Conservation (phyloP, 92 coral and sea anemone genomes). For the Montipora capitata region DNA sequence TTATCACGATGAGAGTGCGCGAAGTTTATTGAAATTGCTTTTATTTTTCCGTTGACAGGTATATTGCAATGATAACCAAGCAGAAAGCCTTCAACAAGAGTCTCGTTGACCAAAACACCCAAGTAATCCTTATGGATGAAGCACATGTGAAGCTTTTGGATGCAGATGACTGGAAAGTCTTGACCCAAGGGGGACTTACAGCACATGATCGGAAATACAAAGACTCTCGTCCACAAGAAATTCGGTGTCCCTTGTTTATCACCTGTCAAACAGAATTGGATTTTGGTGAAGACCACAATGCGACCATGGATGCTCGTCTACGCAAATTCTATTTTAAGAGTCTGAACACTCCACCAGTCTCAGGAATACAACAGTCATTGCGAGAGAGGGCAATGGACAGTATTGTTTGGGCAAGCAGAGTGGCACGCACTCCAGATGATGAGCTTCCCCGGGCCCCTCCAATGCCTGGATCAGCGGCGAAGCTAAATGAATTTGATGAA, state of each 20-base stretch:
- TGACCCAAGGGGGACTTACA: not conserved
- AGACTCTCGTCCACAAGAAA: too few relatives aligned
- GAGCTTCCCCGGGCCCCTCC: too few relatives aligned
- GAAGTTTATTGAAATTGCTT: too few relatives aligned
- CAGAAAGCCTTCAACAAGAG: too few relatives aligned
- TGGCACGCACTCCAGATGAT: not conserved
- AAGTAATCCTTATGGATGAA: too few relatives aligned
- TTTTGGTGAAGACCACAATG: slow-evolving; percentile 38
- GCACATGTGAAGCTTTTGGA: too few relatives aligned
- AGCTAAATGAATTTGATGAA: not conserved
- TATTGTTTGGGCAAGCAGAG: slow-evolving; percentile 22
- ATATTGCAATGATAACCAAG: too few relatives aligned
- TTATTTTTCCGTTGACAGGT: too few relatives aligned
- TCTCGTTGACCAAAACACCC: slow-evolving; percentile 10
- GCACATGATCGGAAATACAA: slow-evolving; percentile 18
- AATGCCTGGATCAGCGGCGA: not conserved
- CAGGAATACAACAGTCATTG: not conserved
- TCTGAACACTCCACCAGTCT: not conserved
- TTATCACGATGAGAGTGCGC: too few relatives aligned
- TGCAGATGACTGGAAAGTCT: too few relatives aligned
- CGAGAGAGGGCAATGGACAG: slow-evolving; percentile 10
- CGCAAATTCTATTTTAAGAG: slow-evolving; percentile 29
- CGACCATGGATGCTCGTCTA: slow-evolving; percentile 38
- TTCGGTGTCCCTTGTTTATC: slow-evolving; percentile 46
- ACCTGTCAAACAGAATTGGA: slow-evolving; percentile 38